A percentile compares a stretch with the other conserved stretches of the same genome.
Conservation (phyloP, 92 coral and sea anemone genomes). For the Epizoanthus stellaris region DNA sequence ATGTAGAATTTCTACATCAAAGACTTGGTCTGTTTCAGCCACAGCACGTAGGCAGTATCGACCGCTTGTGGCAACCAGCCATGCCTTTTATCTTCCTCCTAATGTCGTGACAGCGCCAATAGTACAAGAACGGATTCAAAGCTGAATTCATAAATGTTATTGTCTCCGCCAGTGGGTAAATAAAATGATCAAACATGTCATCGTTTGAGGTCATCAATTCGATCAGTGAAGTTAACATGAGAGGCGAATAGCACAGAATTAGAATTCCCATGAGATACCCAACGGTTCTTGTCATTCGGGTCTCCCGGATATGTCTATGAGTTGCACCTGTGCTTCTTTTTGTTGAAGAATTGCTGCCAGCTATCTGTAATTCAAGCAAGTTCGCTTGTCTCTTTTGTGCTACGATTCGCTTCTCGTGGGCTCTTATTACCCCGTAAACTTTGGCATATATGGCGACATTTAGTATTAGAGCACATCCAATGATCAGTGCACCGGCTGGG, state of each 20-base stretch:
- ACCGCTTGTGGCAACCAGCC: background rate
- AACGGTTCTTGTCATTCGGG: conserved; percentile 50
- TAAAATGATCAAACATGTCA: conserved; percentile 42
- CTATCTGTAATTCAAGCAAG: background rate
- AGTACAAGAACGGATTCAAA: conserved; percentile 45
- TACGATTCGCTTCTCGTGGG: conserved; percentile 38
- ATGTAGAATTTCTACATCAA: no score
- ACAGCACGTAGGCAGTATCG: background rate
- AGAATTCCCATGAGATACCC: conserved; percentile 36
- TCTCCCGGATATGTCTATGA: conserved; percentile 10
- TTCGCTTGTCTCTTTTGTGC: conserved; percentile 2
- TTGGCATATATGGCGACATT: conserved; percentile 9
- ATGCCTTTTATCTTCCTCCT: conserved; percentile 16
- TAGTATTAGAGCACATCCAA: conserved; percentile 28
- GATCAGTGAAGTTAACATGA: conserved; percentile 42
- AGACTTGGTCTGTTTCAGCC: background rate
- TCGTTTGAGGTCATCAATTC: conserved; percentile 36
- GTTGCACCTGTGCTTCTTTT: background rate
- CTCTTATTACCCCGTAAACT: conserved; percentile 21
- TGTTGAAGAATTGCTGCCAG: background rate
- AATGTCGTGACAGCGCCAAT: conserved; percentile 51
- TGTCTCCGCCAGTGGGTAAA: conserved; percentile 54
- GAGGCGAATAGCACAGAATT: conserved; percentile 39
- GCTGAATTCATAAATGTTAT: conserved; percentile 44
- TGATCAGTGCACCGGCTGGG: conserved; percentile 34